These are phyloP conservation scores for Lepus europaeus DNA, from an alignment of 2,113 vertebrate genomes.

Conservation along the genomic window DNA sequence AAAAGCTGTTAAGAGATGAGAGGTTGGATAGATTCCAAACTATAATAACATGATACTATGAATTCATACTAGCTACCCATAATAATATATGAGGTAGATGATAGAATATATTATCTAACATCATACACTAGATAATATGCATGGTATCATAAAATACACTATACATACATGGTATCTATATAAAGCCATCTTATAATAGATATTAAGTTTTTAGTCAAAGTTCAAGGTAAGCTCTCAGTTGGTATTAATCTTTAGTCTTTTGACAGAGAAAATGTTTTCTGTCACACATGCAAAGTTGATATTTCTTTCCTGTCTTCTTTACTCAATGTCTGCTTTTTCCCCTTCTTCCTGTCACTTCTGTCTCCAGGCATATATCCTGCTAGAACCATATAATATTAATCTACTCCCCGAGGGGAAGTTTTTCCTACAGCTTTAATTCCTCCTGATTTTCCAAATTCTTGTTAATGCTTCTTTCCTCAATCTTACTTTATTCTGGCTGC, in stretches of 20 bases:
- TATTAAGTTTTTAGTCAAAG: conserved; percentile 20
- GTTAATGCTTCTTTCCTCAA: not conserved
- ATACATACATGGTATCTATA: no score
- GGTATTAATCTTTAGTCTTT: not conserved
- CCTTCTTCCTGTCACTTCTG: not conserved
- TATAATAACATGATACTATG: not conserved
- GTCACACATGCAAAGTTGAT: not conserved
- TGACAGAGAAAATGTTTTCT: not conserved
- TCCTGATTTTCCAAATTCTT: not conserved
- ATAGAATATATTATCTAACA: not conserved
- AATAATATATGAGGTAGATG: not conserved
- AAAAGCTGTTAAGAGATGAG: not conserved
- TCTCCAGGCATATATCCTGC: conserved; percentile 10
- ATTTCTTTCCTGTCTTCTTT: not conserved
- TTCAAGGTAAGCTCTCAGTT: not conserved
- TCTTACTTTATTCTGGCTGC: not conserved
- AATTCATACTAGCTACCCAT: not conserved
- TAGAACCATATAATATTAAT: conserved; percentile 50
- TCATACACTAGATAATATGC: not conserved
- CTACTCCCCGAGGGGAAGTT: conserved; percentile 31
- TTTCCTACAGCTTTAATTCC: conserved; percentile 11
- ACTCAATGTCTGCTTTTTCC: not conserved
- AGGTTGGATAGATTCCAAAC: not conserved
- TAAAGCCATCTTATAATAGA: conserved; percentile 1
- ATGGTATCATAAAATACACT: not conserved